Base-by-base conservation (phyloP, 30 jellyfish, hydroid and myxozoan genomes). In the Haliclystus octoradiatus region DNA sequence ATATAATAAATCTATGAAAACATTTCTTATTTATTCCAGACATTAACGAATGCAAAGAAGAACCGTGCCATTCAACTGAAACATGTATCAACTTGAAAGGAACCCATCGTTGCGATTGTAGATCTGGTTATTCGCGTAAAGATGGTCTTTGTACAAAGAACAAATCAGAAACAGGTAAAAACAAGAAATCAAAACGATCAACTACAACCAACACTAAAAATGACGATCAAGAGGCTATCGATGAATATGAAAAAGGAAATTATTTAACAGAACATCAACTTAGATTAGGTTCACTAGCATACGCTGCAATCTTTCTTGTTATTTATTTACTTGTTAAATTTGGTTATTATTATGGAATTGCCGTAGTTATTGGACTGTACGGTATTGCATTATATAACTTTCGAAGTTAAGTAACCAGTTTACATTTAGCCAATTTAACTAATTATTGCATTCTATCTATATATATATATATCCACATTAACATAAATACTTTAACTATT, bases 31-130 rank as follows among this genome's bases (percentile, higher is more conserved):
- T 15, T 70, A 14, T 61, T 60, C n/a, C 30, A 88, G 97, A 88
- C 74, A 63, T 88, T 1, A 78, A 88, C 70, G 97, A 88, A 81
- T 88, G 97, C 70, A 22, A 27, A 25, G 65, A 60, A 0, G 53
- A 28, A 34, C 82, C 80, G 0, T 88, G 97, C 46, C 65, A 88
- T 52, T 46, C 50, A 33, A 74, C 97, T 0, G 97, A 88, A 63
- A 47, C 29, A 0, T 88, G 97, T 53, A 66, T 34, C 65, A 88
- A 88, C 62, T 65, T 79, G 0, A 68, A 33, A n/a, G 97, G 97
- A 31, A 66, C 93, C 24, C 79, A 74, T 61, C 67, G 68, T 35
- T 88, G 97, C 69, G 57, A 52, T 31, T 88, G 97, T 75, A 80
- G 75, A 76, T 14, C 31, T 22, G 97, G 97, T 7, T 80, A 49